Conservation (phyloP, 2,797 vertebrate species). For the Emys orbicularis region DNA sequence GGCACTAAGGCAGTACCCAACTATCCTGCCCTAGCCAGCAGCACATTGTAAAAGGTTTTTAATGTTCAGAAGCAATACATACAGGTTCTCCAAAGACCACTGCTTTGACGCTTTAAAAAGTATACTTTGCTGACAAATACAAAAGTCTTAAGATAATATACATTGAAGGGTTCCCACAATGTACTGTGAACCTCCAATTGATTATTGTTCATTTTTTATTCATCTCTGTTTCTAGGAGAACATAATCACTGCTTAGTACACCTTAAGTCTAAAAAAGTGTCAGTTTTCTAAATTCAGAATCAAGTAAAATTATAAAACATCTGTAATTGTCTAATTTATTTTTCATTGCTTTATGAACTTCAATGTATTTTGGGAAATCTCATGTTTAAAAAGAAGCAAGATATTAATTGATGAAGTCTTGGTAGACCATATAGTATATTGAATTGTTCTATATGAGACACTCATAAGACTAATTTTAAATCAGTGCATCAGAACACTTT, state of each 20-base stretch:
- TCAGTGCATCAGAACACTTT: not conserved
- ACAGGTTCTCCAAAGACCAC: not conserved
- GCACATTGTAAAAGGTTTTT: not conserved
- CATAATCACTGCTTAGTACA: not conserved
- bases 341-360: not conserved
- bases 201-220: conserved; percentile 2
- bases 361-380: not conserved
- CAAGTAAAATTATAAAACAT: not conserved
- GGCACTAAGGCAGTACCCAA: conserved; percentile 45
- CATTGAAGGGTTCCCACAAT: not conserved
- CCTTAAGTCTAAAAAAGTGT: not conserved
- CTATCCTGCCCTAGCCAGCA: not conserved
- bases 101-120: conserved; percentile 22
- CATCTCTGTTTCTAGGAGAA: not conserved
- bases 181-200: not conserved
- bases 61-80: not conserved
- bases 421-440: not conserved
- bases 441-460: not conserved
- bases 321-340: not conserved
- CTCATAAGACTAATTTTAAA: not conserved
- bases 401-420: not conserved
- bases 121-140: conserved; percentile 4
- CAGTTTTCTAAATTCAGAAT: not conserved
- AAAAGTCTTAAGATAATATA: not conserved
- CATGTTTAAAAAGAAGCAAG: not conserved